A percentile compares a stretch with the other conserved stretches of the same genome.
Evolutionary conservation across 2,888 invertebrate species (phyloP).

Genomic region (Dasysyrphus tricinctus): DNA sequence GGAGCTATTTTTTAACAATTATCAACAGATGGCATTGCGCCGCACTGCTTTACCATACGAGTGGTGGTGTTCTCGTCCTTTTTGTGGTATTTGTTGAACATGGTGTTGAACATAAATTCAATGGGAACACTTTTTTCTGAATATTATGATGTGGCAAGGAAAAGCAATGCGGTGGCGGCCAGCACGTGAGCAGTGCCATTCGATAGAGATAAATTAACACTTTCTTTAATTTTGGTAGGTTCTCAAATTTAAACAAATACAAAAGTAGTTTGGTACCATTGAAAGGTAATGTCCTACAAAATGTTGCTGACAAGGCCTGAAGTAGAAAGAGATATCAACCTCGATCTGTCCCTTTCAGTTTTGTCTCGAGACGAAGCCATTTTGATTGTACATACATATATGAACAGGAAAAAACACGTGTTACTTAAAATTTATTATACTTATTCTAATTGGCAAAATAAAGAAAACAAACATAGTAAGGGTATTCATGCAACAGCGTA

Average conservation of each 20-base stretch:
- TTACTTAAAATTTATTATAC: no score
- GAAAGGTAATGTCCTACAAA: no score
- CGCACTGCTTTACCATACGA: conserved; percentile 72
- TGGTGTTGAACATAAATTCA: conserved; percentile 77
- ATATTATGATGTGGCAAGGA: conserved; percentile 31
- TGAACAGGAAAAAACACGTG: no score
- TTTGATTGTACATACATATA: no score
- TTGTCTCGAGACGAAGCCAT: no score
- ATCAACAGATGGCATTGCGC: conserved; percentile 75
- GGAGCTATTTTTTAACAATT: conserved; percentile 72
- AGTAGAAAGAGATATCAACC: no score
- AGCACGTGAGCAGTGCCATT: neutral
- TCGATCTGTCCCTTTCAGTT: no score
- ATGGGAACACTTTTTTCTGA: conserved; percentile 68
- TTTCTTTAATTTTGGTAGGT: neutral
- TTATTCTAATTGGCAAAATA: no score
- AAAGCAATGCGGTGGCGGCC: conserved; percentile 5
- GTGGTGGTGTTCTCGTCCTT: conserved; percentile 75
- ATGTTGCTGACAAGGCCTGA: no score
- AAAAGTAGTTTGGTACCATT: no score
- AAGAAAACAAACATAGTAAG: no score
- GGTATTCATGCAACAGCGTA: no score
- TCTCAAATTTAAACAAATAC: neutral
- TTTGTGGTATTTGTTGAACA: conserved; percentile 77
- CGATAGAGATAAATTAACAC: neutral